Conservation (phyloP, 2,888 invertebrate genomes). For the Malthinus seriepunctatus region DNA sequence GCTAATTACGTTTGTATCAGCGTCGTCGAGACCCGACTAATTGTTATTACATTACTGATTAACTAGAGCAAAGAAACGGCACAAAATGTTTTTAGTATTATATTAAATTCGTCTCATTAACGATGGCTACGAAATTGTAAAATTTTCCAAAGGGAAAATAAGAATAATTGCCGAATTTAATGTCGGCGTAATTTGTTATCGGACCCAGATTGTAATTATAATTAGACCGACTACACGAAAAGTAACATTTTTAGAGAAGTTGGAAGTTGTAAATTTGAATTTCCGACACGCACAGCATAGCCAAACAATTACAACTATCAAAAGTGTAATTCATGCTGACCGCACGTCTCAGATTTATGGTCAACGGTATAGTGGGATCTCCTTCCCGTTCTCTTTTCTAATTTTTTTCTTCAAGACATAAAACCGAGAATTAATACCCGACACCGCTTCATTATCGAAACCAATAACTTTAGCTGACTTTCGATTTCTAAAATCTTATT, state of each 20-base stretch:
- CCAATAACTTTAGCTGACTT: conserved; percentile 29
- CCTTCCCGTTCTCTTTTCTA: conserved; percentile 28
- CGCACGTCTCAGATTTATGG: conserved; percentile 47
- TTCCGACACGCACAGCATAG: conserved; percentile 45
- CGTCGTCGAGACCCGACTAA: conserved; percentile 31
- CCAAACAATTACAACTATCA: conserved; percentile 51
- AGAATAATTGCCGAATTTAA: conserved; percentile 36
- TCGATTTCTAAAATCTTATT: conserved; percentile 29
- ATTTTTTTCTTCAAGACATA: conserved; percentile 36
- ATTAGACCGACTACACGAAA: conserved; percentile 24
- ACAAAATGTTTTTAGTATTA: conserved; percentile 30
- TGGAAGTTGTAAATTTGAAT: conserved; percentile 40
- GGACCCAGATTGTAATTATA: conserved; percentile 30
- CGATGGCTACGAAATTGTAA: conserved; percentile 34
- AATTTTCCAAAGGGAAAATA: conserved; percentile 35
- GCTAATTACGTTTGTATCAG: conserved; percentile 38
- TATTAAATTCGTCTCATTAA: conserved; percentile 36
- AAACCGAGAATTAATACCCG: conserved; percentile 43
- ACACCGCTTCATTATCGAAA: conserved; percentile 19
- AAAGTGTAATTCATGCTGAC: conserved; percentile 49
- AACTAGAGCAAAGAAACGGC: conserved; percentile 26
- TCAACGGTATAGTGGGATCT: conserved; percentile 30
- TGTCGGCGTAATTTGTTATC: conserved; percentile 33
- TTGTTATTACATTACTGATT: conserved; percentile 35
- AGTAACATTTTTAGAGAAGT: conserved; percentile 14